Conservation (phyloP, 2,888 invertebrate genomes). For the Trisateles emortualis region DNA sequence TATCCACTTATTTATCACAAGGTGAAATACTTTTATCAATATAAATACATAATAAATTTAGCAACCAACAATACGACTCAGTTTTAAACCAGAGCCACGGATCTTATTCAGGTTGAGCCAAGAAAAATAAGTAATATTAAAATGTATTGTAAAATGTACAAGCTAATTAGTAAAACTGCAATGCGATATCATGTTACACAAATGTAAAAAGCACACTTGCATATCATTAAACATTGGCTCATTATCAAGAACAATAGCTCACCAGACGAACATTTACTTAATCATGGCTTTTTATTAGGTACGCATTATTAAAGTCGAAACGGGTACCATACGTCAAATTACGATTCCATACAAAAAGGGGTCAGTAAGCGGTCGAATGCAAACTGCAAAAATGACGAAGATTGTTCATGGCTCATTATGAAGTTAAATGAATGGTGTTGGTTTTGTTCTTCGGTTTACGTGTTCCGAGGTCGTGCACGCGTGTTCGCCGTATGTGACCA, state of each 20-base stretch:
- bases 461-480: constrained; percentile 57
- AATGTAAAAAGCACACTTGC: constrained; percentile 57
- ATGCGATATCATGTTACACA: constrained; percentile 58
- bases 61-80: neutral
- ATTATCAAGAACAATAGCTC: constrained; percentile 77
- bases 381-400: constrained; percentile 76
- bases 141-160: constrained; percentile 5
- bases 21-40: neutral
- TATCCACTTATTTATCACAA: neutral
- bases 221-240: constrained; percentile 64
- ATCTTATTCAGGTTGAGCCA: neutral
- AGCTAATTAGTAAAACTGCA: constrained; percentile 44
- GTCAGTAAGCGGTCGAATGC: constrained; percentile 68
- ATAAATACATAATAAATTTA: neutral
- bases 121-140: neutral
- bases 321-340: constrained; percentile 73
- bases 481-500: constrained; percentile 48
- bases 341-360: constrained; percentile 72
- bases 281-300: constrained; percentile 74
- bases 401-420: constrained; percentile 84
- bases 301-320: constrained; percentile 74
- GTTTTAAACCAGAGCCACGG: neutral
- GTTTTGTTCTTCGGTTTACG: constrained; percentile 66
- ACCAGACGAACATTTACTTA: constrained; percentile 72
- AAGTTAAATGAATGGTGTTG: constrained; percentile 75